Evolutionary conservation across 2,797 vertebrate species (phyloP), one percentile per base, ranked within the genome.

Genomic region (Lophura swinhoii): DNA sequence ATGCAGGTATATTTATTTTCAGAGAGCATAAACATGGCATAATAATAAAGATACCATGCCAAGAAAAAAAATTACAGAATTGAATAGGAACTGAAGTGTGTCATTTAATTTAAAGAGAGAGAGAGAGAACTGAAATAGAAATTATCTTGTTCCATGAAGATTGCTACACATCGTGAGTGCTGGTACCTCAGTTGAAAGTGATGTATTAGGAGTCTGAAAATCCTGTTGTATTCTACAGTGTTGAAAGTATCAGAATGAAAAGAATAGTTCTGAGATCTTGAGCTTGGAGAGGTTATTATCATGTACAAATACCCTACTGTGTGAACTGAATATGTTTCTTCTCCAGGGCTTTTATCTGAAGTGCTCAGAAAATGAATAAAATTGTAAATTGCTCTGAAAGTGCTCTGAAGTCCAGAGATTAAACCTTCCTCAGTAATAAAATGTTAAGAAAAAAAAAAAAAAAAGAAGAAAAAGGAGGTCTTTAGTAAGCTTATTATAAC

Each of bases 141-240:
- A 94, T 88, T 91, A 31, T 83, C n/a, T 58, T 67, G 39, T 59
- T 94, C 48, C 78, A 88, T 94, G 91, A 97, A 95, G 80, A 94
- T 79, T 86, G 63, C 63, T 96, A 48, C 75, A 90, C 71, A 87
- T 94, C 77, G 81, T 94, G 78, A 29, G n/a, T 79, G 29, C 69
- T 76, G 63, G 68, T 43, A 76, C 75, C 76, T 90, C 90, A 85
- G 69, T 53, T 73, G 93, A 70, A 89, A 73, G 59, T 66, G 49
- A 79, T 53, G 49, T 83, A 26, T 76, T 63, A 83, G 51, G 68
- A 84, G 44, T 84, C 93, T 94, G 79, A 91, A 94, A 95, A 76
- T 76, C 28, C 51, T 84, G 11, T 88, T 94, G 73, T 63, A 87
- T 51, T 84, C n/a, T 95, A 49, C 31, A 60, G 7, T 64, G 39